A percentile compares a stretch with the other conserved stretches of the same genome.
phyloP scores from a whole-genome alignment of 2,888 invertebrate species.

The Euphydryas editha region DNA sequence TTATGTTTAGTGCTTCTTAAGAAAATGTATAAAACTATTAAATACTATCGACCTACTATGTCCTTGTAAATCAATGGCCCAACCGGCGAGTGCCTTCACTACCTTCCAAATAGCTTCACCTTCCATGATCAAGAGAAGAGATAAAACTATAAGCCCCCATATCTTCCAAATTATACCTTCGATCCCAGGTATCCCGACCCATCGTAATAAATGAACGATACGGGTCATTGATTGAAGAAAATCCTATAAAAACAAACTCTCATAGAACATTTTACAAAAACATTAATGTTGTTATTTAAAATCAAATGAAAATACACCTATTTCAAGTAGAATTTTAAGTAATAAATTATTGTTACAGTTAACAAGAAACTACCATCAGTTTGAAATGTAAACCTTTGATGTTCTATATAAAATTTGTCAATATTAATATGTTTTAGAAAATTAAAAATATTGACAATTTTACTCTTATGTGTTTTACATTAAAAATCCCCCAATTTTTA shows the following conservation, averaged over 20 bases:
- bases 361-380: too few species aligned
- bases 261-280: background rate
- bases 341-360: too few species aligned
- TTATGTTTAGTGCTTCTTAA: background rate
- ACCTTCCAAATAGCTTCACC: constrained; percentile 60
- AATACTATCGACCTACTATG: constrained; percentile 53
- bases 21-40: background rate
- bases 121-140: constrained; percentile 50
- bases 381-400: too few species aligned
- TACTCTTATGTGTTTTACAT: too few species aligned
- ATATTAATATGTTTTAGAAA: too few species aligned
- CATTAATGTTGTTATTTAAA: background rate
- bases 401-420: too few species aligned
- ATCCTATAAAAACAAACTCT: constrained; percentile 47
- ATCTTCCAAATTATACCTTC: constrained; percentile 49
- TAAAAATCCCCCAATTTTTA: too few species aligned
- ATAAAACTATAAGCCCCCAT: constrained; percentile 54
- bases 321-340: too few species aligned
- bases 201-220: constrained; percentile 53
- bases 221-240: constrained; percentile 56
- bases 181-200: constrained; percentile 58
- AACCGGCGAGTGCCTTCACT: constrained; percentile 60
- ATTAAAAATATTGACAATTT: too few species aligned
- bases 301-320: too few species aligned
- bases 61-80: constrained; percentile 55